Evolutionary conservation across 2,113 vertebrate genomes (phyloP), one percentile per base, ranked within the genome.

Genomic region (Onychostoma macrolepis): DNA sequence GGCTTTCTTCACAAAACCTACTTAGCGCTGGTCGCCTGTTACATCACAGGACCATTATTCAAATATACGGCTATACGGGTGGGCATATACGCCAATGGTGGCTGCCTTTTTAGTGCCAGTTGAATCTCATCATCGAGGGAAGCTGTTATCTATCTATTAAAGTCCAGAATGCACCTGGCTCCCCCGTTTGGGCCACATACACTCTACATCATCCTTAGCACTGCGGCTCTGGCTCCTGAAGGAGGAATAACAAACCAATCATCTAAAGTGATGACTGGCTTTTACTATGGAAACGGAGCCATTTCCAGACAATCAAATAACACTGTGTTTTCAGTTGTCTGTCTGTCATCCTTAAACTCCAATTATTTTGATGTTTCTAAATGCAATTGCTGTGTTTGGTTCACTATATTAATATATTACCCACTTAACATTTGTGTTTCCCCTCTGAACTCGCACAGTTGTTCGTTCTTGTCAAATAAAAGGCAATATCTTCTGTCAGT

Each of bases 31-130:
- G 61, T 71, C 71, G 80, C 85, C 85, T 77, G 63, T 87, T 82
- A 87, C 87, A 88, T 89, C 87, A 90, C 69, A 58, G 48, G 74
- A 26, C 78, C 69, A 87, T 87, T 90, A 89, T 91, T 91, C 85
- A 90, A 90, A 92, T 88, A 65, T 30, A 12, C 41, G 36, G 53
- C 83, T 17, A 80, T 41, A 58, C 9, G 30, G 43, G 43, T 83
- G 63, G 80, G 61, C 19, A 48, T 69, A 24, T 71, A 50, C 5
- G 11, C 63, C 80, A 83, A 24, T 71, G 80, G 43, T 0, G 26
- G 80, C 26, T 83, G 82, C 45, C 28, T 74, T 56, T 84, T 84
- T 36, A 36, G 33, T 53, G 28, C 26, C 80, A 65, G 43, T 24
- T 83, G 43, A 83, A 83, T 72, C 43, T 85, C 50, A 75, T 85